Evolutionary conservation across 2,888 invertebrate genomes (phyloP).

Genomic region (Cataglyphis cursor): DNA sequence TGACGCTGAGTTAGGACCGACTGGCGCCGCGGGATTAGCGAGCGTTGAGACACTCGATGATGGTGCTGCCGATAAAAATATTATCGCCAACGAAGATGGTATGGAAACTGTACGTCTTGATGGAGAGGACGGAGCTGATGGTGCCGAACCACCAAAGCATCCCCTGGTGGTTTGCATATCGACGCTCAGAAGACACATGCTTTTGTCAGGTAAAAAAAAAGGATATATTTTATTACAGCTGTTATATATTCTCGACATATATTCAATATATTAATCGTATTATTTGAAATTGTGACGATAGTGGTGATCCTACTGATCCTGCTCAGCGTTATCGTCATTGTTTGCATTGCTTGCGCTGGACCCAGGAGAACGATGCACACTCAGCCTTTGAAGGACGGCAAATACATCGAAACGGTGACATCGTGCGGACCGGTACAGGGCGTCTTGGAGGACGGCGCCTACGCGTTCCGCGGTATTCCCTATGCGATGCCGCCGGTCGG

Average conservation of each 20-base stretch:
- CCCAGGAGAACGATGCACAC: not conserved
- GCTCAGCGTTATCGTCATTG: conserved; percentile 89
- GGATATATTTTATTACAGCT: too few species aligned
- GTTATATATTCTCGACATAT: not conserved
- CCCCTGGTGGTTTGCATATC: conserved; percentile 78
- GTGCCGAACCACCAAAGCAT: conserved; percentile 82
- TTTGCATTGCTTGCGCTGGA: conserved; percentile 88
- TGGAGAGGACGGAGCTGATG: conserved; percentile 85
- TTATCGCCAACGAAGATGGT: conserved; percentile 89
- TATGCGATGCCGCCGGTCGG: conserved; percentile 92
- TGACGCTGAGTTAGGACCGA: conserved; percentile 88
- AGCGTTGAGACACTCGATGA: conserved; percentile 95
- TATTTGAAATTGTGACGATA: not conserved
- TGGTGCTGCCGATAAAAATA: conserved; percentile 89
- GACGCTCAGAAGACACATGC: conserved; percentile 88
- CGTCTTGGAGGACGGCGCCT: conserved; percentile 92
- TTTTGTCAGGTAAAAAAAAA: conserved; percentile 86
- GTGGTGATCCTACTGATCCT: conserved; percentile 85
- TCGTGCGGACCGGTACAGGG: conserved; percentile 94
- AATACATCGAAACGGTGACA: conserved; percentile 91
- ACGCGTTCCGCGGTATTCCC: conserved; percentile 94
- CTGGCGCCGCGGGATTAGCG: conserved; percentile 91
- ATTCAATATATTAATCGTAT: not conserved
- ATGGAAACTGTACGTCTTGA: conserved; percentile 92
- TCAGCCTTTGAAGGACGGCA: conserved; percentile 91